Base-by-base conservation (phyloP, 2,888 invertebrate species). In the Notocelia uddmanniana region DNA sequence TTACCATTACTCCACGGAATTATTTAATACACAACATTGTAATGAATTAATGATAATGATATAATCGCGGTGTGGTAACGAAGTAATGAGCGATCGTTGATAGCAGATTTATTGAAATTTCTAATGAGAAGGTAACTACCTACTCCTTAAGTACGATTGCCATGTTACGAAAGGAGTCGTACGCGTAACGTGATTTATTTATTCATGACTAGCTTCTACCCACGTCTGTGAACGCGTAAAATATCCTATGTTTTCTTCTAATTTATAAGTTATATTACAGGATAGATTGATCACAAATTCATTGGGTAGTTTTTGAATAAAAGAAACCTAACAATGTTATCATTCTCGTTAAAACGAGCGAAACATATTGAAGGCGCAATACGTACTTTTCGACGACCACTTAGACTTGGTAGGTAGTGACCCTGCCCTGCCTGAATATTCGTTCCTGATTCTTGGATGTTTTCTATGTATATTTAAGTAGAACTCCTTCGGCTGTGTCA, bases 1-100 rank as follows among this genome's bases (percentile, higher is more conserved):
- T 15, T 2, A 37, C 52, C 52, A 64, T 63, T 15, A 15, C 31
- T 37, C 6, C 31, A 26, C 48, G 13, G 50, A 19, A 9, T 54
- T 19, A 54, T 31, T 37, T 21, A 52, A 63, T 63, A 37, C n/a
- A 54, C 37, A 54, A 55, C n/a, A 55, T 26, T 54, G 6, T 55
- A 55, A 59, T n/a, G n/a, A n/a, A n/a, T n/a, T n/a, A n/a, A n/a
- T 59, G 34, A 50, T 63, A 52, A 63, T 48, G 21, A 54, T 11
- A 37, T 54, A 64, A 64, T 54, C 34, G 21, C 34, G 19, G 1
- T 54, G 34, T 52, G 26, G 52, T 21, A 34, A 50, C 62, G 31
- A n/a, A 13, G 18, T 60, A 26, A 60, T 45, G 41, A 45, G 13
- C 41, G n/a, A 45, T 45, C 45, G 45, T 45, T n/a, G 8, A 8